A percentile compares a stretch with the other conserved stretches of the same genome.
These are phyloP conservation scores for Drosophila siamana DNA, from an alignment of 2,888 invertebrate species.

Conservation along the genomic window DNA sequence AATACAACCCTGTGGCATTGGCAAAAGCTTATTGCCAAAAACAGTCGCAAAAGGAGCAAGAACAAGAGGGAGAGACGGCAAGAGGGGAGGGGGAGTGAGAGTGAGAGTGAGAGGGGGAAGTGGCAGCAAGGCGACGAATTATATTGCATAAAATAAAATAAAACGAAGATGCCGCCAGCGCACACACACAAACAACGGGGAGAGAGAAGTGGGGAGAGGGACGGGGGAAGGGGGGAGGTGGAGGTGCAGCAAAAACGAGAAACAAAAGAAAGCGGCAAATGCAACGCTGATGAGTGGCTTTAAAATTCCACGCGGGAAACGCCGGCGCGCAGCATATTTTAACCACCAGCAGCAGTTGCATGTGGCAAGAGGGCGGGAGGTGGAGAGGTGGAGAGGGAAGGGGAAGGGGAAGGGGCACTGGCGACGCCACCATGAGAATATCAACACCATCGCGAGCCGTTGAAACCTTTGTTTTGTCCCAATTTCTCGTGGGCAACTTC, in stretches of 20 bases:
- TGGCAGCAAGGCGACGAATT: slow-evolving; percentile 54
- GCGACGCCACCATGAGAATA: slow-evolving; percentile 69
- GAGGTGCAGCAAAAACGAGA: slow-evolving; percentile 9
- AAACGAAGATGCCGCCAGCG: slow-evolving; percentile 69
- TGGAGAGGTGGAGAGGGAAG: not conserved
- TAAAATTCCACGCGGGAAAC: slow-evolving; percentile 71
- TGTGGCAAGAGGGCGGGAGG: not conserved
- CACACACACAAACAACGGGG: too few species aligned
- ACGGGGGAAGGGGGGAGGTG: not conserved
- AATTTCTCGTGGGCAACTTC: slow-evolving; percentile 66
- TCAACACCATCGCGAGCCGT: slow-evolving; percentile 70
- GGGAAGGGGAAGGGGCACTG: not conserved
- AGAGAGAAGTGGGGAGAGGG: not conserved
- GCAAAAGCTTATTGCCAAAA: slow-evolving; percentile 81
- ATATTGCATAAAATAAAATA: slow-evolving; percentile 74
- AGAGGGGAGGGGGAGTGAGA: too few species aligned
- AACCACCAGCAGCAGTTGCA: slow-evolving; percentile 52
- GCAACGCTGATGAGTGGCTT: slow-evolving; percentile 74
- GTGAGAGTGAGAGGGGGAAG: too few species aligned
- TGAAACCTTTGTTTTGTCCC: slow-evolving; percentile 78
- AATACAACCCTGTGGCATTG: slow-evolving; percentile 81
- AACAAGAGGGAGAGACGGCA: too few species aligned
- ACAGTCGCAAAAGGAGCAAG: slow-evolving; percentile 50
- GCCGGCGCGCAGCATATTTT: slow-evolving; percentile 70
- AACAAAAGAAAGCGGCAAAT: slow-evolving; percentile 69